A percentile compares a stretch with the other conserved stretches of the same genome.
Conservation (phyloP, 2,113 vertebrate genomes). For the Sprattus sprattus region DNA sequence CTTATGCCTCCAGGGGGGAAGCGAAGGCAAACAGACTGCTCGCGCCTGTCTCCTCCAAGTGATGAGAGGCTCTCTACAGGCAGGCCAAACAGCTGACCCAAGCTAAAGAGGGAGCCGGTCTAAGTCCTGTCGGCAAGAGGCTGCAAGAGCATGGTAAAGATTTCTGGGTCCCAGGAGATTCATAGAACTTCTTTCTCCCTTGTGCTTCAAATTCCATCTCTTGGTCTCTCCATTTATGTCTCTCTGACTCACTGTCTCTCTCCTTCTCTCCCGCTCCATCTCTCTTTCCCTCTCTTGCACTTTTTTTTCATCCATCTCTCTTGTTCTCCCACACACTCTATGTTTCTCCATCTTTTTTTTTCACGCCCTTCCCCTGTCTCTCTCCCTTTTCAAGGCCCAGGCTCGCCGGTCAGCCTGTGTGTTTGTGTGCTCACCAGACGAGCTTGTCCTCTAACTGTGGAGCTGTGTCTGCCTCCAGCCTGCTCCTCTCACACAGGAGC, state of each 20-base stretch:
- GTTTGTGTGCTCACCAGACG: neutral
- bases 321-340: constrained; percentile 21
- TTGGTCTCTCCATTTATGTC: neutral
- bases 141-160: neutral
- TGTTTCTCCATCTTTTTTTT: constrained; percentile 20
- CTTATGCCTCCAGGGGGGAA: constrained; percentile 39
- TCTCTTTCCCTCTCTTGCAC: neutral
- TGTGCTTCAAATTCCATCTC: neutral
- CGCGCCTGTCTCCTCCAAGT: constrained; percentile 19
- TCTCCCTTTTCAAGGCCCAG: neutral
- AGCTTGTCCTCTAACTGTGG: neutral
- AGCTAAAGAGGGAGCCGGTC: neutral
- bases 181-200: neutral
- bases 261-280: constrained; percentile 13
- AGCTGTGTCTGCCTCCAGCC: neutral
- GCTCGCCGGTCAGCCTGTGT: neutral
- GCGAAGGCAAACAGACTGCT: neutral
- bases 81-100: constrained; percentile 17
- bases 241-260: constrained; percentile 12
- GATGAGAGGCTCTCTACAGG: constrained; percentile 22
- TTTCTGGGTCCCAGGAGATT: neutral
- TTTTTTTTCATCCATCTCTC: neutral
- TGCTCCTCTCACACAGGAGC: neutral
- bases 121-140: neutral
- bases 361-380: constrained; percentile 23